Evolutionary conservation across 2,113 vertebrate genomes (phyloP).

Genomic region (Sebastes fasciatus): DNA sequence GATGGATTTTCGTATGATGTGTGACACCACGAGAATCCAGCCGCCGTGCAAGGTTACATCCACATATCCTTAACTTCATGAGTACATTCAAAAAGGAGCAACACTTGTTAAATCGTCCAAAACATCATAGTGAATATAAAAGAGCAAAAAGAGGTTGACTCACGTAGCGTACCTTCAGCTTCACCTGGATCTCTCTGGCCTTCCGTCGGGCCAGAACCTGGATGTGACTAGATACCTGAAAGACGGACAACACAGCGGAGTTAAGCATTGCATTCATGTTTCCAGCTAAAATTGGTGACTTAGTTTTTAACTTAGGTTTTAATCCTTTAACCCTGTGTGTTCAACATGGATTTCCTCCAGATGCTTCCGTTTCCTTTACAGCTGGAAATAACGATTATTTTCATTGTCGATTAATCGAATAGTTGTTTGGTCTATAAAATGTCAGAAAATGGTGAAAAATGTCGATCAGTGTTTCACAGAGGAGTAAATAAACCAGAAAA

Average conservation of each 20-base stretch:
- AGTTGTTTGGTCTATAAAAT: no score
- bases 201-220: slow-evolving; percentile 96
- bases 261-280: background rate
- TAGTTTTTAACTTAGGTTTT: background rate
- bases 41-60: no score
- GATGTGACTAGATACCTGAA: slow-evolving; percentile 97
- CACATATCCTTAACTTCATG: background rate
- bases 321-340: background rate
- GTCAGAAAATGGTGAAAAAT: no score
- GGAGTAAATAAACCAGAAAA: no score
- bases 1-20: no score
- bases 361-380: no score
- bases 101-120: background rate
- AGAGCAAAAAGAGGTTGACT: slow-evolving; percentile 66
- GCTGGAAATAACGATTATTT: no score
- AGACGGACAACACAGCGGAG: slow-evolving; percentile 30
- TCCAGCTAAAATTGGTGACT: background rate
- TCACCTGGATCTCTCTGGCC: slow-evolving; percentile 98
- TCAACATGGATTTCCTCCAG: background rate
- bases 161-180: slow-evolving; percentile 94
- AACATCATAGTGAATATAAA: slow-evolving; percentile 17
- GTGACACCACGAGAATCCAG: no score
- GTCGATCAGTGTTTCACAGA: no score
- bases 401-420: no score
- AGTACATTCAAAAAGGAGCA: background rate